Base-by-base conservation (phyloP, 1,140 invertebrate genomes). In the Zeugodacus cucurbitae region DNA sequence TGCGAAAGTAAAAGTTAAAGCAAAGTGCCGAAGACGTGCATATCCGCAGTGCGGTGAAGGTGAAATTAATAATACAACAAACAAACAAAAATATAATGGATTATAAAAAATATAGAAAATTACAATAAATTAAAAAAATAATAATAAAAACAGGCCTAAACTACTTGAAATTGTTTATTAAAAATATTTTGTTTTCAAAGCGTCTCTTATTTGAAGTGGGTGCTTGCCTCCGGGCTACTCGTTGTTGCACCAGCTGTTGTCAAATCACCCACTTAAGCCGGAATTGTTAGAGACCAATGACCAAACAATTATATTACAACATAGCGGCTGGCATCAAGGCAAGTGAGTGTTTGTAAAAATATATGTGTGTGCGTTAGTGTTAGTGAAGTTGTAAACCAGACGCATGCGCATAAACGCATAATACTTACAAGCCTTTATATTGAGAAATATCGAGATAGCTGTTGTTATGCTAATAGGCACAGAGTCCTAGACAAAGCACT, bases 221-320 rank as follows among this genome's bases (percentile, higher is more conserved):
- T 82, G 67, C 41, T 11, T 1, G 32, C 14, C 44, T n/a, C 20
- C 4, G 11, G 22, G 37, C n/a, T 82, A 8, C 11, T 82, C 11
- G 48, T 54, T 17, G 26, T 48, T 26, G 3, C 44, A 62, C 6
- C 48, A 54, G 14, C 6, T 67, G 34, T 41, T 74, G 67, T 17
- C 34, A 41, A 74, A 82, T 48, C 11, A 41, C 37, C 37, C 22
- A 82, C 74, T 82, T 82, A 44, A 82, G 74, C 74, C 74, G 41
- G 74, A 82, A 82, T 82, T 48, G 74, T 82, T 48, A 48, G 74
- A 82, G 74, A 82, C 74, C 74, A 82, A 82, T 82, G 74, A 82
- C 74, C 74, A 82, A 82, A 82, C 32, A 82, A 48, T 82, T 82
- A 2, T 82, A 82, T 82, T 48, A 82, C 74, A 82, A 41, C 74